Conservation (phyloP, 1,140 invertebrate genomes). For the Patella vulgata region DNA sequence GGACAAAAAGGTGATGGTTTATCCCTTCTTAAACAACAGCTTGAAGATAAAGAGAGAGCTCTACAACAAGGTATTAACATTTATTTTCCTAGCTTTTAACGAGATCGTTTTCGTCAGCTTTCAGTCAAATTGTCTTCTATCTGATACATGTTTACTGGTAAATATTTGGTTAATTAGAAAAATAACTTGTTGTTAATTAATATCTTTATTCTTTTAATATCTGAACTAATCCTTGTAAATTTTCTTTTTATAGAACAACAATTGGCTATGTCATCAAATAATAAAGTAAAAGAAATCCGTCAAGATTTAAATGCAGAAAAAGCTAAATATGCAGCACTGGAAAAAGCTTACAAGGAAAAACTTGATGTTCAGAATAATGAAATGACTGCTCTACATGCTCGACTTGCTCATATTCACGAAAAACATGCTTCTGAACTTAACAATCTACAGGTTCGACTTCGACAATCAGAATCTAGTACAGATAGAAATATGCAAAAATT, state of each 20-base stretch:
- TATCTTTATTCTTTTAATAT: slow-evolving; percentile 4
- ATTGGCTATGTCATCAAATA: slow-evolving; percentile 47
- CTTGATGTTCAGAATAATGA: slow-evolving; percentile 68
- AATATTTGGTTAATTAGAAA: no score
- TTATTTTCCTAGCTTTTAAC: no score
- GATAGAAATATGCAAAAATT: slow-evolving; percentile 43
- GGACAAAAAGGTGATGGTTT: slow-evolving; percentile 83
- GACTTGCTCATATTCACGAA: slow-evolving; percentile 74
- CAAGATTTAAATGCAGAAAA: slow-evolving; percentile 77
- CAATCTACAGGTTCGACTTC: slow-evolving; percentile 37
- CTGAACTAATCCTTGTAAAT: slow-evolving; percentile 1
- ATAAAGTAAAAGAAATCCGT: slow-evolving; percentile 77
- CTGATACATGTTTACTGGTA: no score
- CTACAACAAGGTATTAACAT: slow-evolving; percentile 65
- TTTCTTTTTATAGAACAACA: slow-evolving; percentile 52
- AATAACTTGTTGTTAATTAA: no score
- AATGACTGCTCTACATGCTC: slow-evolving; percentile 71
- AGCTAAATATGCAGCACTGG: slow-evolving; percentile 69
- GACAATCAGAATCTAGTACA: slow-evolving; percentile 44
- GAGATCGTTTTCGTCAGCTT: no score
- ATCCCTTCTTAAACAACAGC: slow-evolving; percentile 84
- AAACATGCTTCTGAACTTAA: slow-evolving; percentile 69
- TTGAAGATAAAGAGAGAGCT: slow-evolving; percentile 68
- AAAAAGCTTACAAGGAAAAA: slow-evolving; percentile 72
- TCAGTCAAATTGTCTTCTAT: no score